Percentiles rank a stretch among this genome's conserved stretches.
These are phyloP conservation scores for Mylabris sibirica DNA, from an alignment of 2,888 invertebrate species.

Conservation along the genomic window DNA sequence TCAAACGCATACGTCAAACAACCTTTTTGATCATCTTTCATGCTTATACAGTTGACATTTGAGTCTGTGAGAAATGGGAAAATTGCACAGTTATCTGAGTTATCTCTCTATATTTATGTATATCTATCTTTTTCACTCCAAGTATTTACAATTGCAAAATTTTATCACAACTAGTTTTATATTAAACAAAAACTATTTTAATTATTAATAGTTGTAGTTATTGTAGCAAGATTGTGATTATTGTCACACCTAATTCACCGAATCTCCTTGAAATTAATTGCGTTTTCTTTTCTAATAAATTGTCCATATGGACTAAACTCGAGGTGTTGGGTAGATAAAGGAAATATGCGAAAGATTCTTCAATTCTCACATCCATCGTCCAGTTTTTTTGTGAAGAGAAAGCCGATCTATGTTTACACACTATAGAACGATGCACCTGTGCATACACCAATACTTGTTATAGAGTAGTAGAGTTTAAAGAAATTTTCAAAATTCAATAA, in stretches of 20 bases:
- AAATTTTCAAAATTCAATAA: not conserved
- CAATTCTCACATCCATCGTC: slow-evolving; percentile 2
- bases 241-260: not conserved
- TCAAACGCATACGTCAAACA: slow-evolving; percentile 5
- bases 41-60: slow-evolving; percentile 28
- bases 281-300: no score
- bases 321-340: no score
- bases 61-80: slow-evolving; percentile 21
- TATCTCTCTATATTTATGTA: no score
- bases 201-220: not conserved
- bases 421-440: slow-evolving; percentile 8
- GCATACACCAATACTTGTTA: not conserved
- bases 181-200: not conserved
- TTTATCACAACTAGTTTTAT: not conserved
- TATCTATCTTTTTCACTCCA: not conserved
- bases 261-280: not conserved
- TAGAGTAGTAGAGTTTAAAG: not conserved
- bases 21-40: slow-evolving; percentile 13
- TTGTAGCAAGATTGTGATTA: not conserved
- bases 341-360: slow-evolving; percentile 1
- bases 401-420: slow-evolving; percentile 3
- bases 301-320: no score
- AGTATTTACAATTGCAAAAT: not conserved
- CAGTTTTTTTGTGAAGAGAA: not conserved
- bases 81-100: not conserved